Percentiles rank a stretch among this genome's conserved stretches.
Evolutionary conservation across 2,797 vertebrate species (phyloP).

Genomic region (Girardinus metallicus): DNA sequence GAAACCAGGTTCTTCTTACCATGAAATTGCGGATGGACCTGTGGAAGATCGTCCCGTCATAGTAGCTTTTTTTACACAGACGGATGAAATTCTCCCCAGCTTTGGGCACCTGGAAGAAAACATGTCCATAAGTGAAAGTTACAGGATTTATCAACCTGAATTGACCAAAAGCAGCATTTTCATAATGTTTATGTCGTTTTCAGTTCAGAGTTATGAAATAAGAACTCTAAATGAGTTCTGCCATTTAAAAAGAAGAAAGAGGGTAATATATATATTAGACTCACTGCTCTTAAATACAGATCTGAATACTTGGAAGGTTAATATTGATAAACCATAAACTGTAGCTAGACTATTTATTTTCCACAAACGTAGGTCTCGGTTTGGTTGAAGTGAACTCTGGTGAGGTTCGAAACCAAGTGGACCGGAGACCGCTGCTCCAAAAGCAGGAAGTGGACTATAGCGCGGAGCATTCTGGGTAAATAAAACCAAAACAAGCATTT

Average conservation of each 20-base stretch:
- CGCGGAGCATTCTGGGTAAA: background rate
- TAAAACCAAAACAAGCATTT: background rate
- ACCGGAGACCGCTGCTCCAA: background rate
- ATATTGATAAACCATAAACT: too few species aligned
- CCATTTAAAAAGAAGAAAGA: background rate
- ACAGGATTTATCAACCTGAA: background rate
- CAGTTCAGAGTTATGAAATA: background rate
- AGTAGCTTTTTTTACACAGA: conserved; percentile 93
- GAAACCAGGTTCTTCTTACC: conserved; percentile 76
- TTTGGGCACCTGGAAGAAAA: conserved; percentile 85
- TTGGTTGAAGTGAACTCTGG: background rate
- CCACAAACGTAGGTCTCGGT: background rate
- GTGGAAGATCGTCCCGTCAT: conserved; percentile 92
- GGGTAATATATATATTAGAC: background rate
- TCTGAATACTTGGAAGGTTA: too few species aligned
- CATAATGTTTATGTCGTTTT: background rate
- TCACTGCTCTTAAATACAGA: background rate
- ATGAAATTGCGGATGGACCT: conserved; percentile 97
- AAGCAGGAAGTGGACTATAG: background rate
- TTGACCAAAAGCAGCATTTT: background rate
- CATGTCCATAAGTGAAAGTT: background rate
- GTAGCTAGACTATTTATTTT: too few species aligned
- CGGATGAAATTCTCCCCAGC: conserved; percentile 95
- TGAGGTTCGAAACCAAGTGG: background rate
- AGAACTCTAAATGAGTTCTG: background rate